Evolutionary conservation across 35 echinoderm and acorn worm species (phyloP).

Genomic region (Diadema setosum): DNA sequence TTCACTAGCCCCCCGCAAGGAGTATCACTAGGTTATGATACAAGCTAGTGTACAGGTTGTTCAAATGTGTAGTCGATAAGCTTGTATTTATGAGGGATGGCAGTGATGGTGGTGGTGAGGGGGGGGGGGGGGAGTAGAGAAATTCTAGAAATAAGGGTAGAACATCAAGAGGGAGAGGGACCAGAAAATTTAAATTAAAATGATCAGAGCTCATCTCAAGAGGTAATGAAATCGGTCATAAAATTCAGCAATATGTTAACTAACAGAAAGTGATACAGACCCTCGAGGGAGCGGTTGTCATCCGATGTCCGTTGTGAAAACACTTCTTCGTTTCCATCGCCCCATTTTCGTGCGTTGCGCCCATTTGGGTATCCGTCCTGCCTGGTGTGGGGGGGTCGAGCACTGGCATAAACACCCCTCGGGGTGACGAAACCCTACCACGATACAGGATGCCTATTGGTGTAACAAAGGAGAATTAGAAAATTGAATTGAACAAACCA

Average conservation of each 20-base stretch:
- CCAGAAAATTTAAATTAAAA: slow-evolving; percentile 20
- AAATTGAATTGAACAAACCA: slow-evolving; percentile 36
- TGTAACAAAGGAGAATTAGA: slow-evolving; percentile 25
- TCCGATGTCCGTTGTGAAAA: slow-evolving; percentile 28
- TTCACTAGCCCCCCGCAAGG: too few relatives aligned
- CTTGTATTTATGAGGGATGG: too few relatives aligned
- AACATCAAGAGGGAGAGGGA: background rate
- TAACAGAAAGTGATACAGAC: slow-evolving; percentile 9
- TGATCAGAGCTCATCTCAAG: background rate
- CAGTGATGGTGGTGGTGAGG: too few relatives aligned
- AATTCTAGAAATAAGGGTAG: background rate
- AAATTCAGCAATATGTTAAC: slow-evolving; percentile 33
- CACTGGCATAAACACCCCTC: slow-evolving; percentile 8
- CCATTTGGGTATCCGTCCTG: background rate
- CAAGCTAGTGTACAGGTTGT: too few relatives aligned
- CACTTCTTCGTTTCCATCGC: slow-evolving; percentile 19
- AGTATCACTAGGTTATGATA: too few relatives aligned
- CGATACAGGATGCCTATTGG: slow-evolving; percentile 17
- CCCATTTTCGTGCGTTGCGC: background rate
- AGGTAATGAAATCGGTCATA: slow-evolving; percentile 24
- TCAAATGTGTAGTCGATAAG: too few relatives aligned
- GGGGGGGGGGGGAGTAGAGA: too few relatives aligned
- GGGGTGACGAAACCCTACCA: background rate
- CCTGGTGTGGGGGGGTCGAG: background rate
- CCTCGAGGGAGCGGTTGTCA: background rate